Base-by-base conservation (phyloP, 2,888 invertebrate genomes). In the Cartodere bifasciata region DNA sequence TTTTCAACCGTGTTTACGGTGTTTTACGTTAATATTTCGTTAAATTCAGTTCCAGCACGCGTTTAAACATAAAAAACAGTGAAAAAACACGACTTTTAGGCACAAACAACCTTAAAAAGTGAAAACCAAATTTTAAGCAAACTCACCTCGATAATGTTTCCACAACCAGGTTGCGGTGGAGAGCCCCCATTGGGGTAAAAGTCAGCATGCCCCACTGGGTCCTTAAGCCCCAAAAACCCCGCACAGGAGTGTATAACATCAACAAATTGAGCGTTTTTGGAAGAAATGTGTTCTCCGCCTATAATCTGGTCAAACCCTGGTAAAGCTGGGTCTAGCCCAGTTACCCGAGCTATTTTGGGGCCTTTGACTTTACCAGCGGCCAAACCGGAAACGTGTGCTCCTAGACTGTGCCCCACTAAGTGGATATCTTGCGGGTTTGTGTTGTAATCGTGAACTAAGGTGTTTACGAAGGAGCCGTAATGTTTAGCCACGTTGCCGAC, bases 211-310 rank as follows among this genome's bases (percentile, higher is more conserved):
- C 80, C 80, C 40, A 71, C 68, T 15, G 68, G 58, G 40, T 75
- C 71, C 13, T 72, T 51, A 41, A 73, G 70, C 0, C 80, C 80
- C 43, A 78, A 73, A 1, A 75, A 55, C 39, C 77, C 65, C 0
- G 75, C 76, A 46, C 79, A 79, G 1, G 79, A 77, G 45, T 81
- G 80, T 29, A 77, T 65, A 2, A 79, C 70, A 48, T 80, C 80
- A 1, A 81, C 80, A 46, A 75, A 79, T 2, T 60, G 50, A 0
- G 77, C 80, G 45, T 80, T 79, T 1, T 60, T 54, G 1, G 65
- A 50, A 48, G 76, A 76, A 28, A 81, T 49, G 23, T 68, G 60
- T 21, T 64, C 58, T 16, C 50, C 45, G 38, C 60, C 46, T 10
- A 68, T 60, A 2, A 68, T 58, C 7, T 23, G 9, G 9, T 31